Percentiles rank a stretch among this genome's conserved stretches.
phyloP scores from a whole-genome alignment of 1,140 invertebrate species.

The Conus betulinus region DNA sequence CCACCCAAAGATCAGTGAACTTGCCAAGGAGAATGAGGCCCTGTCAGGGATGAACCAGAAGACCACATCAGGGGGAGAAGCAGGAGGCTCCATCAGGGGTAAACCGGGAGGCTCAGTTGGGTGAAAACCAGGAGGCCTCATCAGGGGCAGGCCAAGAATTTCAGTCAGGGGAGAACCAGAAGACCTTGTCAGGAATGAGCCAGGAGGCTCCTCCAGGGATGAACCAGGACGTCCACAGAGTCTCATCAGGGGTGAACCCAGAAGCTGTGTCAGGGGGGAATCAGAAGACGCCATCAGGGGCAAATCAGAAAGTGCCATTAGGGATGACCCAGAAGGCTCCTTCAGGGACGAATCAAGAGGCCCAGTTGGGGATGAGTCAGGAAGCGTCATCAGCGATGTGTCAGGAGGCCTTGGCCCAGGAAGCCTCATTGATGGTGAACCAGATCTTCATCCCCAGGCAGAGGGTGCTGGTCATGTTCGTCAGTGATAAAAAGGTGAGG shows the following conservation, averaged over 20 bases:
- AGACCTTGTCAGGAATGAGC: no score
- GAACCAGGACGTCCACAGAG: no score
- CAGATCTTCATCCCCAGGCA: slow-evolving; percentile 82
- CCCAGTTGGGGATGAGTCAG: not conserved
- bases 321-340: no score
- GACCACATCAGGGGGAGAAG: no score
- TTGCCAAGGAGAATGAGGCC: slow-evolving; percentile 29
- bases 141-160: no score
- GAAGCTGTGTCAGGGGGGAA: slow-evolving; percentile 29
- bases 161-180: no score
- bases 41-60: slow-evolving; percentile 29
- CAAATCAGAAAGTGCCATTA: no score
- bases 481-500: slow-evolving; percentile 81
- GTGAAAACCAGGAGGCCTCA: no score
- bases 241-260: not conserved
- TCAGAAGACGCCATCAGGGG: not conserved
- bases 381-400: no score
- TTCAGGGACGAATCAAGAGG: not conserved
- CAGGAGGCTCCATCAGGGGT: no score
- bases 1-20: slow-evolving; percentile 45
- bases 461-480: slow-evolving; percentile 80
- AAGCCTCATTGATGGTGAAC: slow-evolving; percentile 25
- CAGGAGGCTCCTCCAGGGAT: no score
- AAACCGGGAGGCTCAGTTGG: no score
- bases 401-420: not conserved